Evolutionary conservation across 2,888 invertebrate species (phyloP), one percentile per base, ranked within the genome.

Genomic region (Drosophila nigricruria): DNA sequence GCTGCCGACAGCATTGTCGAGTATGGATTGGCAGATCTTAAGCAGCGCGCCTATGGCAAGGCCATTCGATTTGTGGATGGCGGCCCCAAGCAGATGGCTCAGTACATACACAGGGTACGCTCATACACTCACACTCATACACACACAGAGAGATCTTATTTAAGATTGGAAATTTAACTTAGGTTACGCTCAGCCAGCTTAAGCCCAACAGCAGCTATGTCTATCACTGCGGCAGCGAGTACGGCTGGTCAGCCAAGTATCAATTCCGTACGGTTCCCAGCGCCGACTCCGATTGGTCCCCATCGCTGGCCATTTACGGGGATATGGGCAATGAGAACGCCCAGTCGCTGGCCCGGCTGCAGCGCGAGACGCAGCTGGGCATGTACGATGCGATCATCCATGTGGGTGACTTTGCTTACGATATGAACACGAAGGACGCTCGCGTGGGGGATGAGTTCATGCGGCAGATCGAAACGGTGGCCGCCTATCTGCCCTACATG

Each of bases 281-380:
- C 3, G 92, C 93, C 4, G 94, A 94, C 2, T 93, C 94, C 9
- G 91, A 95, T 77, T 98, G 97, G 97, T 94, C 95, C 25, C 97
- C 98, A 0, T 94, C 94, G 25, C 93, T 98, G 40, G 98, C 97
- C 30, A 95, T 99, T 77, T 98, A 96, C 91, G 99, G 99, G 0
- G 99, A 99, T 92, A 96, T 99, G 96, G 99, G 99, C 32, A 97
- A 97, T 91, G 96, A 95, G 85, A 98, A 98, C 93, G 97, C 98
- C 0, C 94, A 95, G 93, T 97, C 98, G 0, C 93, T 99, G 68
- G 95, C 96, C 0, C 94, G 97, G 77, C 93, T 99, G 10, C 98
- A 98, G 93, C 94, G 96, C 88, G 98, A 98, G 90, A 95, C 96
- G 0, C 96, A 97, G 89, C 94, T 94, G 40, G 96, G 95, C 20